These are phyloP conservation scores for Chrysaora quinquecirrha DNA, from an alignment of 30 jellyfish, hydroid and myxozoan genomes.

Conservation along the genomic window DNA sequence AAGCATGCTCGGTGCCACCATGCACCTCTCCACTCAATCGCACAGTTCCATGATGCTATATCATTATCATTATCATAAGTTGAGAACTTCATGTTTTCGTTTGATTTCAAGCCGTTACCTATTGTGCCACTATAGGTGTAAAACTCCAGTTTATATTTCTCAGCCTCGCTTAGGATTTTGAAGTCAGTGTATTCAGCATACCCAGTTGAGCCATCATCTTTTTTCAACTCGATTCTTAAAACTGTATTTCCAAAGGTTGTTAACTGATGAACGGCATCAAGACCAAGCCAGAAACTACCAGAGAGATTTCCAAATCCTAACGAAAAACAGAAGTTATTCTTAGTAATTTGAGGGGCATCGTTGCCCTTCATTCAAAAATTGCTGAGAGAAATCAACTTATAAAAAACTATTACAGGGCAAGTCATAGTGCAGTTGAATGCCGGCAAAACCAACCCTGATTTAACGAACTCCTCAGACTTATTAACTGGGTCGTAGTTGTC, in stretches of 20 bases:
- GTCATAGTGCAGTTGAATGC: too few relatives aligned
- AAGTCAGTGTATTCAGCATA: constrained; percentile 35
- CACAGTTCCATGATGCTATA: constrained; percentile 11
- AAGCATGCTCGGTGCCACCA: constrained; percentile 51
- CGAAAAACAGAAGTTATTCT: too few relatives aligned
- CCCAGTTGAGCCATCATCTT: constrained; percentile 11
- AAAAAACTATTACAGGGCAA: too few relatives aligned
- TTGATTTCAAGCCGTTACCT: neutral
- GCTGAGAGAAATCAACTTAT: too few relatives aligned
- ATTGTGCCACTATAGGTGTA: neutral
- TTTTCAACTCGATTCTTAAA: constrained; percentile 16
- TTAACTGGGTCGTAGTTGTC: too few relatives aligned
- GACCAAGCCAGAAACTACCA: constrained; percentile 47
- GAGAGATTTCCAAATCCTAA: constrained; percentile 26
- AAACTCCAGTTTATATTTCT: constrained; percentile 3
- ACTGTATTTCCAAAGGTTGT: neutral
- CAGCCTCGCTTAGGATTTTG: constrained; percentile 23
- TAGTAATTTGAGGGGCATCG: too few relatives aligned
- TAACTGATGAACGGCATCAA: constrained; percentile 27
- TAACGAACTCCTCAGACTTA: too few relatives aligned
- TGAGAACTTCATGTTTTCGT: neutral
- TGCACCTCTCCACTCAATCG: constrained; percentile 14
- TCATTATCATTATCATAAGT: constrained; percentile 43
- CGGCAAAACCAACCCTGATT: too few relatives aligned
- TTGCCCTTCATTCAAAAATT: too few relatives aligned